A percentile compares a stretch with the other conserved stretches of the same genome.
phyloP scores from a whole-genome alignment of 1,140 invertebrate genomes.

The Drusus annulatus region DNA sequence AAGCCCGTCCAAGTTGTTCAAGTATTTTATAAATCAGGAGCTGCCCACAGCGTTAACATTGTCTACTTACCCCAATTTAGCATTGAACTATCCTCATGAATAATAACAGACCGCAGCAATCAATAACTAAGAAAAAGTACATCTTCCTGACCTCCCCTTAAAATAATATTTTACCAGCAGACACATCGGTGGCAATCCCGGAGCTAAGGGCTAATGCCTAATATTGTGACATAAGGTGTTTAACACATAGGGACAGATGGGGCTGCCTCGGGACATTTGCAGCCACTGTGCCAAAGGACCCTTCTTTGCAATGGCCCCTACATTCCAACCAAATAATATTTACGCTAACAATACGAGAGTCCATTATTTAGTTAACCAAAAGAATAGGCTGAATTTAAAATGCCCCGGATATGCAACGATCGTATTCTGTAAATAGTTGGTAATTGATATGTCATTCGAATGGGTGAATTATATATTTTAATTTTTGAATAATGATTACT shows the following conservation, averaged over 20 bases:
- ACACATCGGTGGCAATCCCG: not conserved
- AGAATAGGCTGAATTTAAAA: constrained; percentile 5
- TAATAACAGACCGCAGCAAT: too few species aligned
- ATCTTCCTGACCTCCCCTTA: not conserved
- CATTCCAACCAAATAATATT: constrained; percentile 28
- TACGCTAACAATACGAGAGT: constrained; percentile 23
- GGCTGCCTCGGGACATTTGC: constrained; percentile 47
- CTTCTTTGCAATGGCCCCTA: not conserved
- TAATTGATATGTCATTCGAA: constrained; percentile 5
- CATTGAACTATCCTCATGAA: too few species aligned
- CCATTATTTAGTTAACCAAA: constrained; percentile 22
- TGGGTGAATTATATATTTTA: not conserved
- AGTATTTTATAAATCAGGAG: too few species aligned
- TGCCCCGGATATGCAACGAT: not conserved
- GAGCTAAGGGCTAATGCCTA: constrained; percentile 8
- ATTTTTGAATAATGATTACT: too few species aligned
- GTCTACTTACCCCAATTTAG: too few species aligned
- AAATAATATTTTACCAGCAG: not conserved
- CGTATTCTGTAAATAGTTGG: not conserved
- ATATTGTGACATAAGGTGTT: constrained; percentile 59
- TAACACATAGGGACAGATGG: constrained; percentile 57
- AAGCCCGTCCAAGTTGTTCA: too few species aligned
- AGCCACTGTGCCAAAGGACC: constrained; percentile 11
- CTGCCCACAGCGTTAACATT: too few species aligned
- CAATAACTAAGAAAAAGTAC: too few species aligned